A percentile compares a stretch with the other conserved stretches of the same genome.
These are phyloP conservation scores for Turritopsis dohrnii DNA, from an alignment of 30 jellyfish, hydroid and myxozoan species.

Conservation along the genomic window DNA sequence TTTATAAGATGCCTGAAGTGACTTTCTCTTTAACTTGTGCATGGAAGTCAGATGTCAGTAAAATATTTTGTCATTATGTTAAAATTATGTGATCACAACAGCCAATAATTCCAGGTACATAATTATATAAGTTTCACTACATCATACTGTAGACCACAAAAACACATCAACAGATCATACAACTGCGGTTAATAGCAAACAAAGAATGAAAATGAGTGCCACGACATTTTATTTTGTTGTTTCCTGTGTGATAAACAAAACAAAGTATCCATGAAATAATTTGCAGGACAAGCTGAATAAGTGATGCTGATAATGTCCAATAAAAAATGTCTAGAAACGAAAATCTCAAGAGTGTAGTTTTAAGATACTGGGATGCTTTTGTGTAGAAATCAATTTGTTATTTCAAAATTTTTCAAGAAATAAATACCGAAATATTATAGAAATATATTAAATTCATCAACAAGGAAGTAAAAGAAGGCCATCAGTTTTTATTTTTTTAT, in stretches of 20 bases:
- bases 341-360: no score
- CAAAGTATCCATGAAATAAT: background rate
- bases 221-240: background rate
- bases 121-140: background rate
- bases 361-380: no score
- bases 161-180: background rate
- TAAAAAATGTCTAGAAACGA: background rate
- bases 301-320: background rate
- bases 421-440: no score
- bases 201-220: background rate
- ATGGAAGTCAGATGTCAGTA: no score
- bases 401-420: background rate
- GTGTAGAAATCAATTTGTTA: no score
- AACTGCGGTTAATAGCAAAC: background rate
- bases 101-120: background rate
- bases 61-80: background rate
- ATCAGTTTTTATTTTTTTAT: no score
- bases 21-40: no score
- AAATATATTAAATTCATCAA: no score
- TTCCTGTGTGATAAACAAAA: background rate
- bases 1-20: no score
- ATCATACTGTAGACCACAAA: background rate
- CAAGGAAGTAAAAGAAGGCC: no score
- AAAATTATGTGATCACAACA: background rate
- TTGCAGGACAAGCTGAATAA: background rate